phyloP scores from a whole-genome alignment of 2,797 vertebrate species.

The Eulemur mongoz region DNA sequence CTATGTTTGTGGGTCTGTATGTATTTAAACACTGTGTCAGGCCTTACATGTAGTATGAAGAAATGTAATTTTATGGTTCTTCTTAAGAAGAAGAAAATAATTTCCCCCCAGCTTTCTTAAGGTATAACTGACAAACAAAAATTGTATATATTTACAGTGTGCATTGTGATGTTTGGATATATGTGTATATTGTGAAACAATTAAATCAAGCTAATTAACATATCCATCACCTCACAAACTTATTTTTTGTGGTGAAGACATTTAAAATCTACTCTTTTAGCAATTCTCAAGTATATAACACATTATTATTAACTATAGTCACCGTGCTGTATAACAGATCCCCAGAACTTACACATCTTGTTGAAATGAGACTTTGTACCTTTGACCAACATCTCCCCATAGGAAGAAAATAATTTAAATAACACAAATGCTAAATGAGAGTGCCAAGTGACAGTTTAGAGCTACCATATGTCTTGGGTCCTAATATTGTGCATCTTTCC shows the following conservation, averaged over 20 bases:
- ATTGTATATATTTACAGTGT: neutral
- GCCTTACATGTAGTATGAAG: neutral
- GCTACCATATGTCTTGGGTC: neutral
- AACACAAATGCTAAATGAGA: neutral
- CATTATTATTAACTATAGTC: neutral
- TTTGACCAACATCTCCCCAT: too few species aligned
- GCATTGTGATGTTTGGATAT: neutral
- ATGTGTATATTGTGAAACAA: neutral
- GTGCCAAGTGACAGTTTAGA: neutral
- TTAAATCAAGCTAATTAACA: neutral
- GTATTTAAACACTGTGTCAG: neutral
- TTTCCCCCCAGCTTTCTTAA: neutral
- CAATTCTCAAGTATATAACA: neutral
- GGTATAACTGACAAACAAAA: neutral
- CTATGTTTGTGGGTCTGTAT: neutral
- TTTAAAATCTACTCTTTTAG: neutral
- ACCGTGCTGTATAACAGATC: neutral
- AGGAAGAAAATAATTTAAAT: conserved; percentile 2
- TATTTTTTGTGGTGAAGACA: neutral
- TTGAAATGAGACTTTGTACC: neutral
- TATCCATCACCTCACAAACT: neutral
- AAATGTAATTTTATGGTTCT: neutral
- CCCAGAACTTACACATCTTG: neutral
- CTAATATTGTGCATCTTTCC: neutral
- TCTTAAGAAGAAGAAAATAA: neutral